These are phyloP conservation scores for Dysidea cf. avara DNA, from an alignment of 37 sponge, comb jelly and placozoan species.

Conservation along the genomic window DNA sequence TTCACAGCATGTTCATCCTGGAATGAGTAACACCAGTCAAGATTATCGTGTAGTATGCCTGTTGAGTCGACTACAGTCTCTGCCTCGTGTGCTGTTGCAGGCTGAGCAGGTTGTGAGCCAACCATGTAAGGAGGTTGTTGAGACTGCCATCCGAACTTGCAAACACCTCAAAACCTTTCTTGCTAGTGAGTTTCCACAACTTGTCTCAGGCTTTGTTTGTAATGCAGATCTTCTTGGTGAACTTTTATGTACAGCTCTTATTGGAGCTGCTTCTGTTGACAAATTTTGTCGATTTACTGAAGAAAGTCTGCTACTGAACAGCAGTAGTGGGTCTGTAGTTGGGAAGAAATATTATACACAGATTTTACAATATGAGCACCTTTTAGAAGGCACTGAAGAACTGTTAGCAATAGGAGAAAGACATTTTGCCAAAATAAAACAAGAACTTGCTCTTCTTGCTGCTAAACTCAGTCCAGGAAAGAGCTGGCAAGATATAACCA, in stretches of 20 bases:
- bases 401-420: constrained; percentile 44
- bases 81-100: constrained; percentile 7
- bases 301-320: constrained; percentile 6
- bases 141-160: constrained; percentile 49
- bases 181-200: not conserved
- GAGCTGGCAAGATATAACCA: constrained; percentile 56
- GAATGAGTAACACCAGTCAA: constrained; percentile 11
- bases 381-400: constrained; percentile 36
- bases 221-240: constrained; percentile 15
- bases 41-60: constrained; percentile 25
- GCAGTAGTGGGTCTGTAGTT: not conserved
- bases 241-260: constrained; percentile 2
- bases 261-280: constrained; percentile 21
- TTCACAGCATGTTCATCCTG: constrained; percentile 20
- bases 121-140: constrained; percentile 18
- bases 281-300: constrained; percentile 10
- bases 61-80: constrained; percentile 31
- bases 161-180: constrained; percentile 25
- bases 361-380: constrained; percentile 35
- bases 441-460: constrained; percentile 31
- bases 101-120: constrained; percentile 16
- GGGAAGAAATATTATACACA: constrained; percentile 39
- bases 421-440: constrained; percentile 44
- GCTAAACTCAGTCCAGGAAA: constrained; percentile 27
- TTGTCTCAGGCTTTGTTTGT: constrained; percentile 5